Base-by-base conservation (phyloP, 2,113 vertebrate genomes). In the Planiliza haematocheilus region DNA sequence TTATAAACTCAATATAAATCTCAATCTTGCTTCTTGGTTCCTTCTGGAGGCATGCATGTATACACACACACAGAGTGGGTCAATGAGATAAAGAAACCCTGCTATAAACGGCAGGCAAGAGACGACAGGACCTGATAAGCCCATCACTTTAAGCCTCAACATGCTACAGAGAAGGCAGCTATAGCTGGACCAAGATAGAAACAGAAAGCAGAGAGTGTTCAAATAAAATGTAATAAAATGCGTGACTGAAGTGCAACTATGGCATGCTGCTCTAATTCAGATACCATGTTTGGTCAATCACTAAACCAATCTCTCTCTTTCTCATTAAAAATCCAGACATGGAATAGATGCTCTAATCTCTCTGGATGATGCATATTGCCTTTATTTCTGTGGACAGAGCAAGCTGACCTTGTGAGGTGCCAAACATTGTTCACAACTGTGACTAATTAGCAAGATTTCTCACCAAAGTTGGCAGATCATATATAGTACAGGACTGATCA, bases 71-170 rank as follows among this genome's bases (percentile, higher is more conserved):
- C 41, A 72, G 62, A 83, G 82, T 86, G 82, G 83, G 86, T 93
- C 88, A 90, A 69, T 59, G 60, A 91, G 90, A 92, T 92, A 91
- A 92, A 77, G 81, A 78, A 66, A 46, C 64, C 77, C 60, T 76
- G 78, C 82, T 87, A 87, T 90, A 91, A 89, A 87, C 74, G 10
- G 83, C 75, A 82, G 69, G 74, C 70, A 76, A 68, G 62, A 77
- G 81, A 81, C 82, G 82, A 86, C 78, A 84, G 82, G 60, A 79
- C 84, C 75, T 80, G 90, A 91, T 91, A 89, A 93, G 87, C 83
- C 79, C 71, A 74, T 90, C 72, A 55, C 82, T 88, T 70, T 89
- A 89, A 90, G 87, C 85, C 78, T 74, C 68, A 53, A 73, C 85
- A 78, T 10, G 45, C 71, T 52, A 85, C 62, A 4, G 38, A 79